Evolutionary conservation across 2,113 vertebrate genomes (phyloP).

Genomic region (Crotophaga sulcirostris): DNA sequence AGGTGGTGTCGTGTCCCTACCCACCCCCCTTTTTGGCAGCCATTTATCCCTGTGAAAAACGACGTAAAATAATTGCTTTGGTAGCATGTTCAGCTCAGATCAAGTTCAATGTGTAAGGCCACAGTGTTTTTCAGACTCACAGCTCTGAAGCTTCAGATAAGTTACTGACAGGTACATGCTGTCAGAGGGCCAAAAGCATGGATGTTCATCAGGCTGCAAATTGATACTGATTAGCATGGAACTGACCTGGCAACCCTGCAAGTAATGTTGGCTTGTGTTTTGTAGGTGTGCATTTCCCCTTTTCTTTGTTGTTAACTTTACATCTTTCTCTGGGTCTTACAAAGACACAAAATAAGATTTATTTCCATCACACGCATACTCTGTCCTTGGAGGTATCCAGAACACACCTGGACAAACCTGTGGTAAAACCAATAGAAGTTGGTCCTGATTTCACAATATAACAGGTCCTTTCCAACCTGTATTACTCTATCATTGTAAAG

Average conservation of each 20-base stretch:
- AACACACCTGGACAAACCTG: neutral
- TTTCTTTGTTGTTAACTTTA: neutral
- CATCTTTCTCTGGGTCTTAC: neutral
- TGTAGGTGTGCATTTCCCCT: neutral
- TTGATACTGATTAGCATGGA: neutral
- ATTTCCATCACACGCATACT: neutral
- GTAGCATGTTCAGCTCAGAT: neutral
- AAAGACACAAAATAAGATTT: neutral
- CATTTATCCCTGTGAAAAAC: neutral
- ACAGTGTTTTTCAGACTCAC: neutral
- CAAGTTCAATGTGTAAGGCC: neutral
- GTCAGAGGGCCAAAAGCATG: neutral
- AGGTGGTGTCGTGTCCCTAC: neutral
- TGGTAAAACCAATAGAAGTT: neutral
- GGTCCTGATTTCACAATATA: neutral
- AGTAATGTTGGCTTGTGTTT: neutral
- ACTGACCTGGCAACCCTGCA: neutral
- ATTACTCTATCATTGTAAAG: neutral
- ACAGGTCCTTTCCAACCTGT: neutral
- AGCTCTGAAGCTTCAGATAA: neutral
- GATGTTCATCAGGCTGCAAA: neutral
- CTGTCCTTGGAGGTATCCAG: neutral
- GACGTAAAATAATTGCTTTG: neutral
- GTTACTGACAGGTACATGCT: neutral
- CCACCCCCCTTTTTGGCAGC: neutral